Conservation (phyloP, 1,140 invertebrate genomes). For the Gryon sp. region DNA sequence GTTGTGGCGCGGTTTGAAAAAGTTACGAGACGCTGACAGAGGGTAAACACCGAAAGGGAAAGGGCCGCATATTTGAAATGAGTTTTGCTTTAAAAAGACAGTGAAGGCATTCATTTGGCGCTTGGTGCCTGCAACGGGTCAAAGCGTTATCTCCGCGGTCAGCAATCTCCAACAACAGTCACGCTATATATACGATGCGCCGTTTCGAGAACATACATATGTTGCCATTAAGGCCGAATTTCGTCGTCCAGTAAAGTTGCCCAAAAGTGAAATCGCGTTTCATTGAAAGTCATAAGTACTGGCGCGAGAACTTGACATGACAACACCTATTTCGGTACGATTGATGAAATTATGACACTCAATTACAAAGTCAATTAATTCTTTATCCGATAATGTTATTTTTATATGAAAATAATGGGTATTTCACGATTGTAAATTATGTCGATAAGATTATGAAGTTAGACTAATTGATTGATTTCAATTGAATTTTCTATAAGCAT, state of each 20-base stretch:
- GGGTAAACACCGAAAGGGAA: constrained; percentile 66
- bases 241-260: constrained; percentile 29
- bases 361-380: too few species aligned
- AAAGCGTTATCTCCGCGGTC: constrained; percentile 77
- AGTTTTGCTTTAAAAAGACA: constrained; percentile 71
- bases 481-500: too few species aligned
- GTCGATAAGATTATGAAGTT: too few species aligned
- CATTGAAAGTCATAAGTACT: too few species aligned
- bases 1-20: constrained; percentile 27
- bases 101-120: constrained; percentile 76
- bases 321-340: too few species aligned
- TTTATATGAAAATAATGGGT: too few species aligned
- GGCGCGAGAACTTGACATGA: too few species aligned
- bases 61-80: constrained; percentile 73
- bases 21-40: constrained; percentile 40
- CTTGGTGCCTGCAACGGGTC: constrained; percentile 74
- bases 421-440: too few species aligned
- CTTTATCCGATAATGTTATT: too few species aligned
- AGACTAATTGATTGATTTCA: too few species aligned
- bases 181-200: constrained; percentile 64
- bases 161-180: constrained; percentile 73
- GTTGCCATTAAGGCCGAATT: constrained; percentile 53
- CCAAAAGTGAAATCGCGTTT: neutral
- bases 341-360: too few species aligned
- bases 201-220: constrained; percentile 45